These are phyloP conservation scores for Liasis olivaceus DNA, from an alignment of 2,797 vertebrate genomes.

Conservation along the genomic window DNA sequence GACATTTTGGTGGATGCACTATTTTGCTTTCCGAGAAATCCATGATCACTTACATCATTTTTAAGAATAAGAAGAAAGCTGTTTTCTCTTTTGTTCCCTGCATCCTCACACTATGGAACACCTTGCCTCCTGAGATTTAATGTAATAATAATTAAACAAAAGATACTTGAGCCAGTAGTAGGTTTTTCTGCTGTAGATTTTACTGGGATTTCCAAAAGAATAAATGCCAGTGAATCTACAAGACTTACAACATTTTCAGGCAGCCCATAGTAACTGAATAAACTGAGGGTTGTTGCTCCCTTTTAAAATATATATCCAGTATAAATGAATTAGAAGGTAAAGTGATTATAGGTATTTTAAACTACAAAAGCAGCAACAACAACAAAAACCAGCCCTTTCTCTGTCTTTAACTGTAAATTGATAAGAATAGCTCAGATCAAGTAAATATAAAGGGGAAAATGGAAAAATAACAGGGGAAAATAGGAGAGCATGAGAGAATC, in stretches of 20 bases:
- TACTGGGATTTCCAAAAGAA: neutral
- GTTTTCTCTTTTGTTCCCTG: neutral
- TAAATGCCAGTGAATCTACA: neutral
- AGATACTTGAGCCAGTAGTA: neutral
- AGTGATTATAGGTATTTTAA: constrained; percentile 72
- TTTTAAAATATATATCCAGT: constrained; percentile 4
- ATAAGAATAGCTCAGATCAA: constrained; percentile 75
- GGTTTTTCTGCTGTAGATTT: neutral
- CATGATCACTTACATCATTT: neutral
- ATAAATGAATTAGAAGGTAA: constrained; percentile 73
- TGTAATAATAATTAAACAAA: neutral
- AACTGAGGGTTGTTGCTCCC: constrained; percentile 62
- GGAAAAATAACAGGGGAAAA: constrained; percentile 58
- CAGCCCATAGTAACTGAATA: neutral
- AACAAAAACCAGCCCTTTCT: constrained; percentile 68
- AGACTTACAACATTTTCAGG: neutral
- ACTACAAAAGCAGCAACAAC: constrained; percentile 62
- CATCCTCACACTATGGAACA: neutral
- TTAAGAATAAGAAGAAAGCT: neutral
- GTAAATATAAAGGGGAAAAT: constrained; percentile 63
- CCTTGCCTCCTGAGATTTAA: neutral
- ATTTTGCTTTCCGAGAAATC: neutral
- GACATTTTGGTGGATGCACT: neutral
- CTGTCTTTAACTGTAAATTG: constrained; percentile 68
- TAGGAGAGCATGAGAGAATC: constrained; percentile 65